Evolutionary conservation across 2,797 vertebrate species (phyloP), one percentile per base, ranked within the genome.

Genomic region (Hylomyscus alleni): DNA sequence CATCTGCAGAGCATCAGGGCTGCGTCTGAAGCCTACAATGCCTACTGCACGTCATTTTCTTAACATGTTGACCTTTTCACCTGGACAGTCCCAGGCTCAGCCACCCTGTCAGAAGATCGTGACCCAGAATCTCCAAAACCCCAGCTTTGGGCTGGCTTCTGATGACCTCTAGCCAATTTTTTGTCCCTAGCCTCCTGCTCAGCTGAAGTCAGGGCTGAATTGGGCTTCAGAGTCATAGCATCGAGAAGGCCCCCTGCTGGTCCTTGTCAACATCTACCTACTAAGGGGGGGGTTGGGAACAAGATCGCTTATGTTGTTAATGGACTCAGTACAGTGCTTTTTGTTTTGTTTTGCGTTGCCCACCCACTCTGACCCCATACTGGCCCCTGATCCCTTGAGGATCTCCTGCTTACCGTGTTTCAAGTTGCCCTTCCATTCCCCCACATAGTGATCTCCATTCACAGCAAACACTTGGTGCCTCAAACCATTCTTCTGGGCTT

Each of bases 361-460:
- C 12, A 24, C 54, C 52, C 72, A 62, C 67, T 20, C 10, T 1
- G 72, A 73, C 8, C 44, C 52, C 87, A 73, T 10, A 34, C 20
- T 56, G 29, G 17, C 24, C 0, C 0, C 67, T 15, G 0, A 10
- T 1, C 50, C n/a, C 62, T 14, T 0, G 5, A 14, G 19, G 47
- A 8, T 8, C 37, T 62, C 96, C 52, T 0, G 10, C 97, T 99
- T 98, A 99, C 99, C 99, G 0, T 99, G 99, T 95, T 99, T 99
- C 93, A 99, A 90, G 97, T 99, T 99, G 97, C 99, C 97, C 95
- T 98, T 98, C 99, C 99, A 99, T 87, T 99, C 99, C 34, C 99
- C 99, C 0, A 98, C 99, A 31, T 99, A 99, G 44, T 98, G 90
- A 94, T 99, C 98, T 1, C 99, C 99, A 56, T 97, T 99, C 58